Evolutionary conservation across 2,888 invertebrate genomes (phyloP), one percentile per base, ranked within the genome.

Genomic region (Hypolimnas misippus): DNA sequence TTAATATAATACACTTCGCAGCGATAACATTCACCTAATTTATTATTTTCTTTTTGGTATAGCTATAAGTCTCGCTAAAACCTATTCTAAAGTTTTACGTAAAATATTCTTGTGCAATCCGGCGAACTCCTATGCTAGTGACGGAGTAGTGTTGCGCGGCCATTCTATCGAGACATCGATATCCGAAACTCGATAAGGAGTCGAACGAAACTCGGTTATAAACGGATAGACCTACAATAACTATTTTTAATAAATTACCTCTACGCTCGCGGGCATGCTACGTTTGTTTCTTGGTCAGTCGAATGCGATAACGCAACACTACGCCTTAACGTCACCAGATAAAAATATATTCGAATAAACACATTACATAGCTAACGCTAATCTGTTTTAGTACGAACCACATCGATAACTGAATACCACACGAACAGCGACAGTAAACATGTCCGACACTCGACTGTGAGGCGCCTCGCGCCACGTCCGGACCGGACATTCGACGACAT

Each of bases 61-160:
- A 25, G 29, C 49, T 49, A 49, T 29, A 25, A 8, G 21, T 49
- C 25, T 49, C 29, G 25, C 49, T 49, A 49, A 29, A 8, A 29
- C 49, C 49, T 49, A 49, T 16, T 14, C 49, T 49, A 49, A 44
- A 21, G 49, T 49, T 49, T 49, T 42, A 17, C 17, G 16, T 40
- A 40, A 49, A 25, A 14, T 7, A 29, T 3, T 0, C 5, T 7
- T 7, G 49, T 8, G 49, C 25, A 49, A 5, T n/a, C 49, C 49
- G 49, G 7, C 29, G 25, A 12, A 29, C 49, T n/a, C n/a, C 16
- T 49, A 29, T 14, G n/a, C 14, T n/a, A 6, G 14, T 8, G 49
- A 29, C 49, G 44, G 10, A 2, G 42, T 46, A 49, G 49, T 49
- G 49, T 16, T 49, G 49, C 29, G 29, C 25, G 14, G 17, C 5